A percentile compares a stretch with the other conserved stretches of the same genome.
Evolutionary conservation across 2,888 invertebrate species (phyloP).

Genomic region (Hesperia comma): DNA sequence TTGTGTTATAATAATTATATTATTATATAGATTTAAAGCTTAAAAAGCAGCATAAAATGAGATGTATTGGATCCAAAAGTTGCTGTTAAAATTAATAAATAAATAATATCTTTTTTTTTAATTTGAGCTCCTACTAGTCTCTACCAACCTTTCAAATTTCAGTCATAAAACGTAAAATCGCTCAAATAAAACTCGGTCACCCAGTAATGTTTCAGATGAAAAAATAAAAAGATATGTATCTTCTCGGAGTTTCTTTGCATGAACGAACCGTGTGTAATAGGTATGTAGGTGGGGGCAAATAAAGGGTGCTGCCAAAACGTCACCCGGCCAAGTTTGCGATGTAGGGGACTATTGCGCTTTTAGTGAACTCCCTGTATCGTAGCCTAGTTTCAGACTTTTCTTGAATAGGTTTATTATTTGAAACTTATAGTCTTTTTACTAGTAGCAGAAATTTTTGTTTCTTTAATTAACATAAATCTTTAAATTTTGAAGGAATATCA

Average conservation of each 20-base stretch:
- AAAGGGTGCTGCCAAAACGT: constrained; percentile 29
- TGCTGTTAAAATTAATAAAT: too few species aligned
- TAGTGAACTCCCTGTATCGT: constrained; percentile 17
- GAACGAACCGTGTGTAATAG: constrained; percentile 11
- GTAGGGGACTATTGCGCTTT: constrained; percentile 22
- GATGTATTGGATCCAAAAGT: too few species aligned
- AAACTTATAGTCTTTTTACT: not conserved
- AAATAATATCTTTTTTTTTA: too few species aligned
- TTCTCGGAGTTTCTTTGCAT: constrained; percentile 29
- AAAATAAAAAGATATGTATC: constrained; percentile 36
- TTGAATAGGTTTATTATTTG: constrained; percentile 4
- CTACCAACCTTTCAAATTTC: too few species aligned
- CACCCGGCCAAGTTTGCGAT: constrained; percentile 18
- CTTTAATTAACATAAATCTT: too few species aligned
- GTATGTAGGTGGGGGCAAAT: constrained; percentile 31
- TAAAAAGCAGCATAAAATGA: too few species aligned
- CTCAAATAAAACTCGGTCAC: constrained; percentile 33
- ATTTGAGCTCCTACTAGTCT: too few species aligned
- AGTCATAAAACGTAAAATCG: constrained; percentile 25
- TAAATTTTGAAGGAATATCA: too few species aligned
- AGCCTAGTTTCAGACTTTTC: constrained; percentile 5
- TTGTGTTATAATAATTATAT: too few species aligned
- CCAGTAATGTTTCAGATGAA: constrained; percentile 32
- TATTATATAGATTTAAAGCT: too few species aligned
- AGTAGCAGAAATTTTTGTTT: not conserved